Conservation (phyloP, 1,140 invertebrate genomes). For the Trypoxylus dichotomus region DNA sequence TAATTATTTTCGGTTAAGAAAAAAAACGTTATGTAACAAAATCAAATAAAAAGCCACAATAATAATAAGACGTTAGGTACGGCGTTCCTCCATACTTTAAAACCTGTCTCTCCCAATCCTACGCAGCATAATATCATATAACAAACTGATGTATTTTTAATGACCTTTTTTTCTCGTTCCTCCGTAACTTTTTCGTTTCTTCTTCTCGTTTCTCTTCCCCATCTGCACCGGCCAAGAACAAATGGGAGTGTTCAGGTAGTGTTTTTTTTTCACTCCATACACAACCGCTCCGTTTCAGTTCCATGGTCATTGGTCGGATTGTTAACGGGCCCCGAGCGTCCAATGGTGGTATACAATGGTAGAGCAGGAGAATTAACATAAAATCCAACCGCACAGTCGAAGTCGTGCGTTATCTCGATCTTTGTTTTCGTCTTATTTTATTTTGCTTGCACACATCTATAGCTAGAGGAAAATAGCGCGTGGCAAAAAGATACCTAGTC, state of each 20-base stretch:
- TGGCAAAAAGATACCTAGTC: too few species aligned
- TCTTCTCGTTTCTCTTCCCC: neutral
- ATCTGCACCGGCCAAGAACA: constrained; percentile 32
- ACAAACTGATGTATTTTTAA: constrained; percentile 31
- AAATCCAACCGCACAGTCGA: neutral
- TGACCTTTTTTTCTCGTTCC: constrained; percentile 7
- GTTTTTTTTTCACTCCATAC: constrained; percentile 34
- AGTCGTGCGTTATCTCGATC: neutral
- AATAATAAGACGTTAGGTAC: neutral
- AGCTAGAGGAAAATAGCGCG: too few species aligned
- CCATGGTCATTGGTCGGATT: constrained; percentile 28
- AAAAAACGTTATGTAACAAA: too few species aligned
- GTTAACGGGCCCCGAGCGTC: constrained; percentile 17
- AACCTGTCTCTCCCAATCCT: neutral
- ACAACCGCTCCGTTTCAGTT: constrained; percentile 34
- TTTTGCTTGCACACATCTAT: too few species aligned
- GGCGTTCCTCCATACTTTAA: neutral
- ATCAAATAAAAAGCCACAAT: too few species aligned
- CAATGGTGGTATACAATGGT: constrained; percentile 16
- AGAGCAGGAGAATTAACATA: neutral
- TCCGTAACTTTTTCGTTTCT: neutral
- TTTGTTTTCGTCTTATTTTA: too few species aligned
- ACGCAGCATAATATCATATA: neutral
- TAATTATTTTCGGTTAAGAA: too few species aligned
- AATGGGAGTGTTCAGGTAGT: constrained; percentile 39